A percentile compares a stretch with the other conserved stretches of the same genome.
phyloP scores from a whole-genome alignment of 2,888 invertebrate genomes.

The Clepsis dumicolana region DNA sequence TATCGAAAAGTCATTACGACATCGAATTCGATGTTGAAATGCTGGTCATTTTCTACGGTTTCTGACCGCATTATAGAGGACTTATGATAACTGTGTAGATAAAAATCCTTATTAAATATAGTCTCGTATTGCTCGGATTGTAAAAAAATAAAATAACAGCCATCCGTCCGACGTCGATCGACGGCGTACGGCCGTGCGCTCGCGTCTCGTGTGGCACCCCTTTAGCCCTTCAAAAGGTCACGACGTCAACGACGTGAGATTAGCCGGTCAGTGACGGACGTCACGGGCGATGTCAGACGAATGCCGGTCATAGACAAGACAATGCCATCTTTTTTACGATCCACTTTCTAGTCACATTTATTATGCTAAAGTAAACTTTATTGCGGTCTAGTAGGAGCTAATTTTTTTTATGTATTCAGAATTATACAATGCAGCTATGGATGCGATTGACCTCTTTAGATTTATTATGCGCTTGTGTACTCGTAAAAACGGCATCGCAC shows the following conservation, averaged over 20 bases:
- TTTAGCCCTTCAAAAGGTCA: slow-evolving; percentile 43
- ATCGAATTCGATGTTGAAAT: too few relatives aligned
- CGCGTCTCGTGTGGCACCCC: slow-evolving; percentile 24
- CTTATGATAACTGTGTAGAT: too few relatives aligned
- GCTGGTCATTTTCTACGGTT: too few relatives aligned
- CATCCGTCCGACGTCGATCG: too few relatives aligned
- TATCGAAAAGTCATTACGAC: too few relatives aligned
- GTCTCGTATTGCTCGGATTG: too few relatives aligned
- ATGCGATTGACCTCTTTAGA: slow-evolving; percentile 38
- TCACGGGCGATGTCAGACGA: slow-evolving; percentile 10
- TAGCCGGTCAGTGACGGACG: slow-evolving; percentile 27
- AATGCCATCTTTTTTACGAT: slow-evolving; percentile 35
- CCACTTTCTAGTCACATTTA: slow-evolving; percentile 18
- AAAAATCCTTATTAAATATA: too few relatives aligned
- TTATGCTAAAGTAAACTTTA: slow-evolving; percentile 6
- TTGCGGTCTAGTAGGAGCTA: neutral
- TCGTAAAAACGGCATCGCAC: neutral
- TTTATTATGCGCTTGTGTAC: slow-evolving; percentile 11
- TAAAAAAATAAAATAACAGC: too few relatives aligned
- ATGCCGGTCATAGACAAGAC: slow-evolving; percentile 35
- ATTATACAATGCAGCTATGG: slow-evolving; percentile 26
- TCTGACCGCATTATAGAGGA: too few relatives aligned
- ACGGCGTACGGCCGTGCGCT: neutral
- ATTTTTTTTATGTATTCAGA: slow-evolving; percentile 6
- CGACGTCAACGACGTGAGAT: slow-evolving; percentile 26